Conservation (phyloP, 2,797 vertebrate genomes). For the Carduelis carduelis region DNA sequence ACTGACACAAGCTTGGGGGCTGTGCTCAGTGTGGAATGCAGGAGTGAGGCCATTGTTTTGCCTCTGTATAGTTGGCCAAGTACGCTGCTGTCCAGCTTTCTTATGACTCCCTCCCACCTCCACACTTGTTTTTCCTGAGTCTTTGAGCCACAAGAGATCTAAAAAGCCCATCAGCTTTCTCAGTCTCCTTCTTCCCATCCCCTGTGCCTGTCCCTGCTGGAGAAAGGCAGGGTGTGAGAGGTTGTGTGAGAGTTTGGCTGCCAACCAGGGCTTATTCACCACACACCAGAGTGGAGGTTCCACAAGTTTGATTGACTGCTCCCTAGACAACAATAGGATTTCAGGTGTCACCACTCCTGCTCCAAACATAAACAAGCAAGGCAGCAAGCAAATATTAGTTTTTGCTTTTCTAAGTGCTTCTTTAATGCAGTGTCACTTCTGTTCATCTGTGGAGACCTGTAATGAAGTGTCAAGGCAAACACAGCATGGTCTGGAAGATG, state of each 20-base stretch:
- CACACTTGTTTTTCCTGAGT: rapidly evolving
- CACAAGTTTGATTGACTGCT: neutral
- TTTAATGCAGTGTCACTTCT: neutral
- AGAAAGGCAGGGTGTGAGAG: rapidly evolving
- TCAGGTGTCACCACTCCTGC: neutral
- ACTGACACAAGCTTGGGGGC: neutral
- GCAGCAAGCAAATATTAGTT: neutral
- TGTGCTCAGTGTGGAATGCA: rapidly evolving
- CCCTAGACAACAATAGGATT: neutral
- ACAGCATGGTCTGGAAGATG: neutral
- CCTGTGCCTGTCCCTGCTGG: neutral
- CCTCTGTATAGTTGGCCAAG: neutral
- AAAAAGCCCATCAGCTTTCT: neutral
- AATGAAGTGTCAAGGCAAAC: neutral
- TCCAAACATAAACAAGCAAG: neutral
- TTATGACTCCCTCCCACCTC: neutral
- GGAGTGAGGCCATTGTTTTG: neutral
- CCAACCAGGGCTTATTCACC: neutral
- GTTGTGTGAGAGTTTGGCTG: neutral
- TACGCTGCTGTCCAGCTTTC: neutral
- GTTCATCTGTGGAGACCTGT: neutral
- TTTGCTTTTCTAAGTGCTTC: neutral
- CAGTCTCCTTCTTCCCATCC: neutral
- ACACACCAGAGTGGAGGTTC: neutral
- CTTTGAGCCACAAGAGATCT: neutral